Evolutionary conservation across 2,888 invertebrate genomes (phyloP).

Genomic region (Spatulosminthurus flaviceps): DNA sequence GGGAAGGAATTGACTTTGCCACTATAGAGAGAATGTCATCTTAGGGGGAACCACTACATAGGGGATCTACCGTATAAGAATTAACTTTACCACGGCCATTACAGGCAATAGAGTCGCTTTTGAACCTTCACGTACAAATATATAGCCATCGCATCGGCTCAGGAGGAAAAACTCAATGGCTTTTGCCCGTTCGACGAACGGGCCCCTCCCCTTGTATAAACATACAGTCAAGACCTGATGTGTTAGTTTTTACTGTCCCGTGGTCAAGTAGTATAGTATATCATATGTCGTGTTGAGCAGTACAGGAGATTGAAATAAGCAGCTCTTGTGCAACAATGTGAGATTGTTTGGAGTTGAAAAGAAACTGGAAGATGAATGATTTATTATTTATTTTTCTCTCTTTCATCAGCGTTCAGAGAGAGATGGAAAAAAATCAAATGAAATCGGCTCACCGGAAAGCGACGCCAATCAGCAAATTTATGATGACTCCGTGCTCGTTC

Average conservation of each 20-base stretch:
- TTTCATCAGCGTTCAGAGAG: background rate
- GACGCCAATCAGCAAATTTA: constrained; percentile 9
- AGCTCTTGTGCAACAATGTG: background rate
- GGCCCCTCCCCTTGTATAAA: constrained; percentile 3
- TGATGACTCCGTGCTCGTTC: background rate
- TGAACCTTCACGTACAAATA: no score
- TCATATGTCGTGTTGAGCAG: background rate
- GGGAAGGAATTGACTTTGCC: no score
- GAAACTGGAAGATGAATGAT: constrained; percentile 8
- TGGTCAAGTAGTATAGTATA: background rate
- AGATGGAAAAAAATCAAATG: background rate
- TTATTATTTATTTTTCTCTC: constrained; percentile 4
- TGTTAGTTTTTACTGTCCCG: background rate
- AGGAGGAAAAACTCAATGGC: no score
- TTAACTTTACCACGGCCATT: no score
- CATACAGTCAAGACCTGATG: background rate
- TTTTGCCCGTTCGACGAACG: no score
- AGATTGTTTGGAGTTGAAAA: background rate
- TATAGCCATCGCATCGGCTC: background rate
- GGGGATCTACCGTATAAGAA: no score
- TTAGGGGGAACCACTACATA: no score
- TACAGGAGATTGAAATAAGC: no score
- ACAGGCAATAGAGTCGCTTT: no score
- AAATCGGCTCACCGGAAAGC: constrained; percentile 11
- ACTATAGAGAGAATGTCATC: no score